These are phyloP conservation scores for Euplexia lucipara DNA, from an alignment of 2,888 invertebrate species.

Conservation along the genomic window DNA sequence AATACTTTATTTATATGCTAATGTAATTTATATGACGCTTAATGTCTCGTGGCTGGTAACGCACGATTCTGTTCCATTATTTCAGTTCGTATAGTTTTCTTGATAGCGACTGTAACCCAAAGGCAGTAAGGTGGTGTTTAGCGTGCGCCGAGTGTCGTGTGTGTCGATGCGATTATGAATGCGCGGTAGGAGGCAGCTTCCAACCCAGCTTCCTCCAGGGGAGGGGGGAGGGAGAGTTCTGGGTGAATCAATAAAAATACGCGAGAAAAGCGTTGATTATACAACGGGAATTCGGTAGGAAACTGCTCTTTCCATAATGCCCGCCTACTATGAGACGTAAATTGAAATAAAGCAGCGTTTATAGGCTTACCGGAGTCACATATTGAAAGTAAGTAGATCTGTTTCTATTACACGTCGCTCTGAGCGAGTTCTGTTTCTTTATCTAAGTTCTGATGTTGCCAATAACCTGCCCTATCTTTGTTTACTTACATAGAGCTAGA, in stretches of 20 bases:
- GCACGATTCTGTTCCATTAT: slow-evolving; percentile 89
- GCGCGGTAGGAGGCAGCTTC: slow-evolving; percentile 90
- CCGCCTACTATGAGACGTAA: slow-evolving; percentile 72
- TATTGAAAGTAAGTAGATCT: slow-evolving; percentile 64
- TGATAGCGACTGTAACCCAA: slow-evolving; percentile 74
- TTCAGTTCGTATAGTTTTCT: slow-evolving; percentile 68
- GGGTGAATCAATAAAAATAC: slow-evolving; percentile 90
- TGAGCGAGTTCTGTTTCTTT: slow-evolving; percentile 40
- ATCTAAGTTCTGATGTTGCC: slow-evolving; percentile 18
- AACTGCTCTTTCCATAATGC: slow-evolving; percentile 84
- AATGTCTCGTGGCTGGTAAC: slow-evolving; percentile 90
- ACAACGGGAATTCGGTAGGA: slow-evolving; percentile 86
- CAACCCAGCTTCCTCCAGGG: slow-evolving; percentile 85
- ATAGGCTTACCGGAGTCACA: slow-evolving; percentile 68
- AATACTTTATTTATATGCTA: slow-evolving; percentile 91
- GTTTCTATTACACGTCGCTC: slow-evolving; percentile 54
- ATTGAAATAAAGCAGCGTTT: slow-evolving; percentile 76
- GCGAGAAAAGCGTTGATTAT: slow-evolving; percentile 90
- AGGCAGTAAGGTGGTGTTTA: slow-evolving; percentile 79
- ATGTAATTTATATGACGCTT: slow-evolving; percentile 91
- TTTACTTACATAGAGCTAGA: slow-evolving; percentile 24
- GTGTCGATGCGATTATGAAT: slow-evolving; percentile 90
- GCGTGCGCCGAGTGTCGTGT: slow-evolving; percentile 76
- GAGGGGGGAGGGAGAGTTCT: slow-evolving; percentile 74
- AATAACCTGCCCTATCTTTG: slow-evolving; percentile 18